Evolutionary conservation across 2,888 invertebrate genomes (phyloP).

Genomic region (Itoplectis maculator): DNA sequence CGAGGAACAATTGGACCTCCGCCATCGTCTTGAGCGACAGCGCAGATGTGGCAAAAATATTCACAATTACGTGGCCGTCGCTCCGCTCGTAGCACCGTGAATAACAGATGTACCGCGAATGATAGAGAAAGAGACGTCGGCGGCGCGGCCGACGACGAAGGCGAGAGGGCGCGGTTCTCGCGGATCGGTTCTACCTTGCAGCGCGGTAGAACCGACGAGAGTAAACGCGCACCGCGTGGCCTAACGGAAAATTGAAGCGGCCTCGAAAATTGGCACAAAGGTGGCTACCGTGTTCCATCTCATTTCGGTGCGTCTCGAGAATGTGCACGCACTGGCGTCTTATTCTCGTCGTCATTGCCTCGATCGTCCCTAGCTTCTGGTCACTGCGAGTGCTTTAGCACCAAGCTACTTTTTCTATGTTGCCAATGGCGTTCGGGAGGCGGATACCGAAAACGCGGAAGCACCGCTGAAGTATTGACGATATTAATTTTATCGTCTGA

Average conservation of each 20-base stretch:
- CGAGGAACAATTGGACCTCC: conserved; percentile 81
- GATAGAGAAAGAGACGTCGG: conserved; percentile 18
- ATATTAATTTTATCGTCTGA: too few species aligned
- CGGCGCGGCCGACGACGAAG: conserved; percentile 13
- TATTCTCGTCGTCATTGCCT: conserved; percentile 25
- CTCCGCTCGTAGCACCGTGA: conserved; percentile 74
- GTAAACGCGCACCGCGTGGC: conserved; percentile 52
- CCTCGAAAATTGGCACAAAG: conserved; percentile 81
- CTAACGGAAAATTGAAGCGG: conserved; percentile 75
- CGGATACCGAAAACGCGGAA: conserved; percentile 36
- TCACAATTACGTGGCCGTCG: conserved; percentile 81
- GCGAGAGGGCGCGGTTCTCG: conserved; percentile 18
- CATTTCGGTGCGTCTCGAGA: not conserved
- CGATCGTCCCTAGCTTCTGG: too few species aligned
- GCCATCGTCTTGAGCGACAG: conserved; percentile 83
- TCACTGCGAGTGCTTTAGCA: not conserved
- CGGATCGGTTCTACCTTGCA: not conserved
- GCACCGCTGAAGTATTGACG: too few species aligned
- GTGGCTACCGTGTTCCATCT: conserved; percentile 70
- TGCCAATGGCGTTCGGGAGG: conserved; percentile 9
- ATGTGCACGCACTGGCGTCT: conserved; percentile 44
- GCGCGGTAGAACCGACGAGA: too few species aligned
- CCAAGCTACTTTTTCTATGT: conserved; percentile 37
- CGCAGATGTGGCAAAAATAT: conserved; percentile 83
- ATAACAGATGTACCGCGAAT: conserved; percentile 78